Evolutionary conservation across 2,888 invertebrate species (phyloP), one percentile per base, ranked within the genome.

Genomic region (Fissipunctia ypsillon): DNA sequence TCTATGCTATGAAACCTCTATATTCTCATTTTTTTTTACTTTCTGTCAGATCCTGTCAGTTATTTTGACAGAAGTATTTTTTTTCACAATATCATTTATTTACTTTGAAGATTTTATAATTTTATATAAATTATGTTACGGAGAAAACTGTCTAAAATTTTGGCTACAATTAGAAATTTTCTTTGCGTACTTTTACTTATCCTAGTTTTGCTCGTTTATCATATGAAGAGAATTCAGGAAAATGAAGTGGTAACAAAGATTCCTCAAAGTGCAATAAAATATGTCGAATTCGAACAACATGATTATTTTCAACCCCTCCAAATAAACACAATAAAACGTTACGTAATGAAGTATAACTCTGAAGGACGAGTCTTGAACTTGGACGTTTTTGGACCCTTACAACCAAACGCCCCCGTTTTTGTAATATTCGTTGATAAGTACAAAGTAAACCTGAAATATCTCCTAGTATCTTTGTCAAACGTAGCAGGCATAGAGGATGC

Each of bases 401-500:
- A 85, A 68, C 76, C 86, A 45, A 84, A 90, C 50, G 88, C 91
- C n/a, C 75, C 90, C 3, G 80, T 93, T 63, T 74, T 94, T 38
- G 93, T 94, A 5, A 81, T 94, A 76, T 84, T 86, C 41, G 87
- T 92, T 6, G 84, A 90, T 59, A 87, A 85, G 77, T 84, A 84
- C 76, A 86, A 88, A 64, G 81, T 79, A 54, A 82, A 89, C 70
- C 85, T 94, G 14, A 89, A 91, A 77, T 89, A 87, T 66, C 83
- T 93, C 6, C 50, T 94, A 48, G 82, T 89, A 25, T 94, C 94
- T 3, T 81, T 94, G 45, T 83, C 89, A 7, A 84, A 89, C 66
- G 78, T 92, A 10, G 70, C 69, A 65, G 94, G 93, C 14, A 93
- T 94, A 63, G 88, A 92, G 56, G 88, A 92, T 41, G 78, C 86